phyloP scores from a whole-genome alignment of 2,113 vertebrate genomes.

The Morone chrysops region DNA sequence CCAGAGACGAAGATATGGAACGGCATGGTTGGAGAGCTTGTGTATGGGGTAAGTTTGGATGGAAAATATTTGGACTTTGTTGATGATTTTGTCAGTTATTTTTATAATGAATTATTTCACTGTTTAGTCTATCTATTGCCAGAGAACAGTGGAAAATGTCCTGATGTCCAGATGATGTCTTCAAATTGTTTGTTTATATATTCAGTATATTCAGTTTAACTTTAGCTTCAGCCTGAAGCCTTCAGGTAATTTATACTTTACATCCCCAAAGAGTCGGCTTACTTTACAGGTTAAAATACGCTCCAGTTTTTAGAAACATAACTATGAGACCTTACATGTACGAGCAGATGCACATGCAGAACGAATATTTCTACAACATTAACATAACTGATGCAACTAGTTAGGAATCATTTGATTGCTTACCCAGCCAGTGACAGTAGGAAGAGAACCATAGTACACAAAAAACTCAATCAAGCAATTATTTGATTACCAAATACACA shows the following conservation, averaged over 20 bases:
- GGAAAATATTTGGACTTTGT: not conserved
- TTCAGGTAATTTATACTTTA: not conserved
- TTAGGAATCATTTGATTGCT: too few species aligned
- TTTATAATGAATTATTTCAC: not conserved
- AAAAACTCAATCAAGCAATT: not conserved
- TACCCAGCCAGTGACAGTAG: not conserved
- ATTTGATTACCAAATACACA: not conserved
- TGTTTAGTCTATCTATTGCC: not conserved
- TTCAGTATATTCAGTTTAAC: not conserved
- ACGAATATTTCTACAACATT: not conserved
- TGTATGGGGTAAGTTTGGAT: slow-evolving; percentile 90
- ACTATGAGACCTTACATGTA: not conserved
- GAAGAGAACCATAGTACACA: not conserved
- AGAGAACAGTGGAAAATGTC: not conserved
- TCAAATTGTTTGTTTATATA: not conserved
- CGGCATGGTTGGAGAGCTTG: slow-evolving; percentile 99
- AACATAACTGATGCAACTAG: too few species aligned
- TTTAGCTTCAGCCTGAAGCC: not conserved
- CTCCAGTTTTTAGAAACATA: not conserved
- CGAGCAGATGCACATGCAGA: not conserved
- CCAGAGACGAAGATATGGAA: slow-evolving; percentile 99
- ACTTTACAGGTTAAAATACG: not conserved
- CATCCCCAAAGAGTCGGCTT: not conserved
- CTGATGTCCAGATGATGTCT: not conserved
- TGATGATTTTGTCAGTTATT: not conserved